These are phyloP conservation scores for Dasypus novemcinctus DNA, from an alignment of 2,113 vertebrate genomes.

Conservation along the genomic window DNA sequence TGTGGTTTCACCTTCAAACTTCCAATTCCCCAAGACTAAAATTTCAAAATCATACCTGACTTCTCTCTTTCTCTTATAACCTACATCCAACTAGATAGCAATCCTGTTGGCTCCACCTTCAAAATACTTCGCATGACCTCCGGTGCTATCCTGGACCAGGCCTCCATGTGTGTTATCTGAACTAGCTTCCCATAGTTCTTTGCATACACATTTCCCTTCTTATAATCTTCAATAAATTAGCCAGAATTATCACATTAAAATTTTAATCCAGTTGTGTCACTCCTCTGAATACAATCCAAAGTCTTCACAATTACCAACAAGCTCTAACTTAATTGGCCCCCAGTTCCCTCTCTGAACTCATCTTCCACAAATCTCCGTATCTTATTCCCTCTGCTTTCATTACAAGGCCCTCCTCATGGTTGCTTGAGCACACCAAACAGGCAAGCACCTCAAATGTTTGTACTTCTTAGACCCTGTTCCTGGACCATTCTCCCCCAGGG, in stretches of 20 bases:
- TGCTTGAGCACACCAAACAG: too few relatives aligned
- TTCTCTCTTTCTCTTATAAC: not conserved
- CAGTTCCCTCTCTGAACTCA: too few relatives aligned
- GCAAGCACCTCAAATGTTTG: too few relatives aligned
- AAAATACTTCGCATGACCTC: not conserved
- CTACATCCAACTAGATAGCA: too few relatives aligned
- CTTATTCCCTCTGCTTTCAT: too few relatives aligned
- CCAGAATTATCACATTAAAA: not conserved
- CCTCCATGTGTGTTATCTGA: not conserved
- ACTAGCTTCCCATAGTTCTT: not conserved
- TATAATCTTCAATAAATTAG: not conserved
- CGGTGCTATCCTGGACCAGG: not conserved
- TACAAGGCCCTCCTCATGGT: too few relatives aligned
- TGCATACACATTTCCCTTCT: not conserved
- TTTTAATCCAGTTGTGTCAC: not conserved
- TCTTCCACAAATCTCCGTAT: too few relatives aligned
- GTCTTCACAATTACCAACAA: not conserved
- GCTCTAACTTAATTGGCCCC: too few relatives aligned
- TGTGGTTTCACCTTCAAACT: too few relatives aligned
- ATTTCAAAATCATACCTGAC: not conserved
- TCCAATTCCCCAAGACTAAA: not conserved
- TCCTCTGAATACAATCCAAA: not conserved
- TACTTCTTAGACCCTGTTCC: too few relatives aligned
- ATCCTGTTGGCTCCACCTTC: not conserved
- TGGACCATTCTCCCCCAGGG: too few relatives aligned